Percentiles rank a stretch among this genome's conserved stretches.
phyloP scores from a whole-genome alignment of 2,888 invertebrate species.

The Drosophila emarginata region DNA sequence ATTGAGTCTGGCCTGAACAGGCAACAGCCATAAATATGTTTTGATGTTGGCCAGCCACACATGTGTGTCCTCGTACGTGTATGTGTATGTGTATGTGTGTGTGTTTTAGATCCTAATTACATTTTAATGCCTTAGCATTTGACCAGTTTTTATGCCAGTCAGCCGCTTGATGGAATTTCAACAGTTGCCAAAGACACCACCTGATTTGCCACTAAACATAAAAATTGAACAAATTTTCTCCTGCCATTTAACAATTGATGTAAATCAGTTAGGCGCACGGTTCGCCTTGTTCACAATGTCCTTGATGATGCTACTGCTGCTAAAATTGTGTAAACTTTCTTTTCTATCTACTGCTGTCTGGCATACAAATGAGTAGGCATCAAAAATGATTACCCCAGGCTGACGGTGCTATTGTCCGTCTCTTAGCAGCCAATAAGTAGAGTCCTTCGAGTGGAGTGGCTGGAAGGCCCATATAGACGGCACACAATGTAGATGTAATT shows the following conservation, averaged over 20 bases:
- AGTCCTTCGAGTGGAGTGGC: conserved; percentile 4
- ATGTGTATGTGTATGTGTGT: conserved; percentile 11
- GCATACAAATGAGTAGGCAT: conserved; percentile 58
- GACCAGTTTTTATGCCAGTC: conserved; percentile 11
- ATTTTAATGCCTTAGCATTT: conserved; percentile 58
- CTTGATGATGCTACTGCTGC: neutral
- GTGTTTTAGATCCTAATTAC: conserved; percentile 61
- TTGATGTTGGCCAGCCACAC: conserved; percentile 27
- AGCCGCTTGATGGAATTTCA: conserved; percentile 2
- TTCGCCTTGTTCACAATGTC: neutral
- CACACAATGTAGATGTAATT: conserved; percentile 24
- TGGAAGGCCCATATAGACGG: neutral
- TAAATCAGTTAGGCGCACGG: conserved; percentile 3
- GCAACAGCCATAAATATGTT: conserved; percentile 31
- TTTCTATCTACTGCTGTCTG: conserved; percentile 12
- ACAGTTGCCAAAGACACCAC: neutral
- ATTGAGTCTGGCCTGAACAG: conserved; percentile 31
- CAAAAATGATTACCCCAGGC: conserved; percentile 19
- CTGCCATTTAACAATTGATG: conserved; percentile 5
- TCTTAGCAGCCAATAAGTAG: conserved; percentile 44
- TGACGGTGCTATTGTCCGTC: conserved; percentile 25
- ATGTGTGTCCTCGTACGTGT: neutral
- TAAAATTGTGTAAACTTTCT: conserved; percentile 7
- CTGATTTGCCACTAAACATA: conserved; percentile 4
- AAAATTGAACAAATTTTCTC: conserved; percentile 4